Base-by-base conservation (phyloP, 2,888 invertebrate species). In the Calliscelio sp. region DNA sequence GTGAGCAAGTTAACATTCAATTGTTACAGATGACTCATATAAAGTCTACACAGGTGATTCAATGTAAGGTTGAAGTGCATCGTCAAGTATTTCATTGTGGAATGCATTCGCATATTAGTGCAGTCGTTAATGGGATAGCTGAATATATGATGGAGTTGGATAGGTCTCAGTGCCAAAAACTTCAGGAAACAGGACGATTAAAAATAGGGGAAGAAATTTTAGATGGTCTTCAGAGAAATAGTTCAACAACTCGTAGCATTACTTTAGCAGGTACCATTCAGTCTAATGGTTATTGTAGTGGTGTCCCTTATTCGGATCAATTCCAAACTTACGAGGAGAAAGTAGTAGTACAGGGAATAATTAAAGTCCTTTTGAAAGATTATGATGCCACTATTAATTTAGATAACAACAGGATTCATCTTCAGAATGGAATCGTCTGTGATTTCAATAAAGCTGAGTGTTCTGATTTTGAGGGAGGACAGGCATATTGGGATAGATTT, bases 31-130 rank as follows among this genome's bases (percentile, higher is more conserved):
- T 46, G 1, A 20, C 18, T 14, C 8, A 46, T 7, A 46, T 11
- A 0, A 46, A 46, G 8, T 7, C 46, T 7, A 20, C n/a, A 4
- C 18, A 46, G 3, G 20, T 20, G 6, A 20, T 46, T 3, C 51
- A 66, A 51, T 66, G 66, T 38, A 66, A 51, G 7, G 10, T 66
- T 0, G 46, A n/a, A n/a, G n/a, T n/a, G n/a, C n/a, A n/a, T n/a
- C n/a, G n/a, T n/a, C n/a, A n/a, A n/a, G n/a, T n/a, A n/a, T n/a
- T n/a, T n/a, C n/a, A n/a, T n/a, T n/a, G n/a, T n/a, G n/a, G n/a
- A n/a, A n/a, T n/a, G n/a, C n/a, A n/a, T n/a, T n/a, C n/a, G n/a
- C n/a, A n/a, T n/a, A n/a, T n/a, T n/a, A n/a, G n/a, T n/a, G n/a
- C n/a, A n/a, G n/a, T n/a, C n/a, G n/a, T n/a, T n/a, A n/a, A n/a